Percentiles rank a stretch among this genome's conserved stretches.
These are phyloP conservation scores for Lochmaea crataegi DNA, from an alignment of 2,888 invertebrate species.

Conservation along the genomic window DNA sequence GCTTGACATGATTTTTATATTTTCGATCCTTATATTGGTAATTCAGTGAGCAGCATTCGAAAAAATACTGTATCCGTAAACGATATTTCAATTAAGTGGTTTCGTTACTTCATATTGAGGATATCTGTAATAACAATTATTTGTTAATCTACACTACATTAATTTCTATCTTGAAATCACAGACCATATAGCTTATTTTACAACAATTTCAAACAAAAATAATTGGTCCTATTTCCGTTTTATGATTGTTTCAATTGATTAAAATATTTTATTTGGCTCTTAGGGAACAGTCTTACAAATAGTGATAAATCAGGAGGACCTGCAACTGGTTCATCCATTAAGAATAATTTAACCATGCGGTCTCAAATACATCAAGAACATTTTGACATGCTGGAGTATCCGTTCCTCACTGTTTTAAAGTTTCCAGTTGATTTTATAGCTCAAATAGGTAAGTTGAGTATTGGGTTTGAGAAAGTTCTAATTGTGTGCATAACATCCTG, in stretches of 20 bases:
- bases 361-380: conserved; percentile 80
- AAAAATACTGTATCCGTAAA: no score
- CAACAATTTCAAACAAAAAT: no score
- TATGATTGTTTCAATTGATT: not conserved
- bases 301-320: conserved; percentile 73
- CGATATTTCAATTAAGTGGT: no score
- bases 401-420: conserved; percentile 92
- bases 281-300: conserved; percentile 81
- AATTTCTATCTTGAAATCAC: conserved; percentile 6
- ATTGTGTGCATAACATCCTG: not conserved
- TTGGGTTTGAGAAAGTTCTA: not conserved
- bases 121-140: no score
- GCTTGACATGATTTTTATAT: no score
- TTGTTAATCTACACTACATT: not conserved
- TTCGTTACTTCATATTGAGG: no score
- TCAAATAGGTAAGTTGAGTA: conserved; percentile 75
- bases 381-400: conserved; percentile 93
- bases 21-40: not conserved
- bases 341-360: conserved; percentile 69
- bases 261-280: conserved; percentile 42
- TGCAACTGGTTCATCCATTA: conserved; percentile 70
- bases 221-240: not conserved
- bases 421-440: conserved; percentile 91
- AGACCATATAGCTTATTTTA: not conserved
- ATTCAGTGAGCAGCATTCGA: not conserved